phyloP scores from a whole-genome alignment of 37 sponge, comb jelly and placozoan genomes.

The Aplysina aerophoba region DNA sequence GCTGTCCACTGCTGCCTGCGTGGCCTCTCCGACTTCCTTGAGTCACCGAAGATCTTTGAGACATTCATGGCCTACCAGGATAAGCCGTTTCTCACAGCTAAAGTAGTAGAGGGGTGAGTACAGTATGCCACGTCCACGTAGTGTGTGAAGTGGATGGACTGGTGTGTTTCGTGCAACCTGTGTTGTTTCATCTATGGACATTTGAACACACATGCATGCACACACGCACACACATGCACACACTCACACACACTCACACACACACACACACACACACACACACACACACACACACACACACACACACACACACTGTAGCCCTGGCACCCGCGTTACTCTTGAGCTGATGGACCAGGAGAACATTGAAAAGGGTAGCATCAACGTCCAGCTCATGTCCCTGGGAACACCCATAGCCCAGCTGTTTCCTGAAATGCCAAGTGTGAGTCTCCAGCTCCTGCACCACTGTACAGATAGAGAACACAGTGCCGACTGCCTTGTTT shows the following conservation, averaged over 20 bases:
- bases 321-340: conserved; percentile 47
- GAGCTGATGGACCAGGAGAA: conserved; percentile 51
- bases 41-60: conserved; percentile 20
- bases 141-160: neutral
- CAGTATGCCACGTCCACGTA: no score
- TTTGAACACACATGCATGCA: no score
- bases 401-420: conserved; percentile 44
- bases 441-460: conserved; percentile 1
- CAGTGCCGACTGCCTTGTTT: neutral
- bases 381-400: conserved; percentile 37
- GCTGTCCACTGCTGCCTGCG: conserved; percentile 69
- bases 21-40: conserved; percentile 34
- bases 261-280: no score
- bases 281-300: no score
- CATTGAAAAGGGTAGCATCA: conserved; percentile 46
- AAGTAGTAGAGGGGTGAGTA: conserved; percentile 57
- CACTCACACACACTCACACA: no score
- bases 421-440: conserved; percentile 47
- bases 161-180: neutral
- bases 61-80: conserved; percentile 30
- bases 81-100: conserved; percentile 35
- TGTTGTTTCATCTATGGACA: neutral
- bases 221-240: no score
- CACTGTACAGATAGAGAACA: conserved; percentile 19
- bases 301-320: conserved; percentile 39